Evolutionary conservation across 2,113 vertebrate genomes (phyloP), one percentile per base, ranked within the genome.

Genomic region (Silurus glanis): DNA sequence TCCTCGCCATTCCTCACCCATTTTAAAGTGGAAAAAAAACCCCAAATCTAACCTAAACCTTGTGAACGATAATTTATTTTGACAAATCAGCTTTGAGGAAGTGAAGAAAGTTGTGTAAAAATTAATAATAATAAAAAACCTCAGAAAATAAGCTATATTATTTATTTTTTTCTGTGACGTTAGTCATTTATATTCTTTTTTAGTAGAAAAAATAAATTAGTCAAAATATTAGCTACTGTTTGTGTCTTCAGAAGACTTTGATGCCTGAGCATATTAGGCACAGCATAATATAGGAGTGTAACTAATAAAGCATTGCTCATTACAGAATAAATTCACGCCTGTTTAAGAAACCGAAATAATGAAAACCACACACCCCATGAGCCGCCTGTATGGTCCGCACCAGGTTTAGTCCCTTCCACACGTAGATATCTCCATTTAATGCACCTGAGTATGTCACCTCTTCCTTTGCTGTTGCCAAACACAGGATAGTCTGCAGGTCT

Each of bases 401-500:
- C 91, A 99, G 91, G 59, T 92, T 96, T 74, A 97, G 92, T 56
- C 97, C 98, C 92, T 96, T 97, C 98, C 98, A 99, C 55, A 99
- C 96, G 21, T 98, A 99, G 67, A 99, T 95, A 86, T 99, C 98
- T 37, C 98, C 98, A 47, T 98, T 99, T 91, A 99, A 95, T 85
- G 98, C 97, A 75, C 98, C 98, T 0, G 97, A 98, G 89, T 98
- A 99, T 0, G 98, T 99, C 92, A 97, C 89, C 86, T 99, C 97
- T 9, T 99, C 98, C 93, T 97, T 98, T 76, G 97, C 95, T 83
- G 97, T 95, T 0, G 97, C 95, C 79, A 99, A 94, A 88, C 98
- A 99, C 91, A 99, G 95, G 90, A 99, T 99, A 79, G 98, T 99
- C 94, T 99, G 98, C 61, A 99, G 95, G 93, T 99, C 97, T 13